Conservation (phyloP, 2,888 invertebrate genomes). For the Ptilodon capucinus region DNA sequence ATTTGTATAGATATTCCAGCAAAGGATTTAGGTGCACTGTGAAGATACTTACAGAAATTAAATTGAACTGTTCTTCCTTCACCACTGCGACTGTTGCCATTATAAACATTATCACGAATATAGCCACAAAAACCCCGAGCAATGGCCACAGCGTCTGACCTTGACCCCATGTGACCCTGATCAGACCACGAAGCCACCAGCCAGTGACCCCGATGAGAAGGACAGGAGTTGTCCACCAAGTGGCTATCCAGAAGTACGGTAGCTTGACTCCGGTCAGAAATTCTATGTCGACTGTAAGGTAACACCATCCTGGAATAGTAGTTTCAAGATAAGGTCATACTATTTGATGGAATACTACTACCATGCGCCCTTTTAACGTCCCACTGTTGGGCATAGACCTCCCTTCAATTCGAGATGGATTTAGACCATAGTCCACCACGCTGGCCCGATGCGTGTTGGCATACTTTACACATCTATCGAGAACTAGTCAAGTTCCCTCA, state of each 20-base stretch:
- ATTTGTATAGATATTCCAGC: no score
- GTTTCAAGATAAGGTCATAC: background rate
- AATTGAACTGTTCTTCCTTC: constrained; percentile 75
- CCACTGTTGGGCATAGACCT: no score
- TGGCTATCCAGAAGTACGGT: constrained; percentile 62
- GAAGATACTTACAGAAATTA: constrained; percentile 55
- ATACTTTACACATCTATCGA: no score
- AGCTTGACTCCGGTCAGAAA: constrained; percentile 68
- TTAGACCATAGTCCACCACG: no score
- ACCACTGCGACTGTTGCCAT: constrained; percentile 69
- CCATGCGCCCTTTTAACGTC: no score
- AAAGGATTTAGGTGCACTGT: no score
- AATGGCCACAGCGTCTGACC: constrained; percentile 62
- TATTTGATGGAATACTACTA: no score
- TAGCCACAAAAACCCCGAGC: constrained; percentile 54
- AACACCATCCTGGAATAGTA: constrained; percentile 63
- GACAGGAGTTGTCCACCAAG: constrained; percentile 65
- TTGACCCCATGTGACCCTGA: constrained; percentile 51
- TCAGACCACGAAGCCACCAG: constrained; percentile 69
- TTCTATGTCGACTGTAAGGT: constrained; percentile 66
- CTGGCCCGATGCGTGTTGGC: no score
- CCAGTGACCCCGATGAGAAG: constrained; percentile 62
- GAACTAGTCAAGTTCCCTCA: no score
- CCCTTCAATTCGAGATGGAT: no score
- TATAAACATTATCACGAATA: constrained; percentile 61